These are phyloP conservation scores for Trissoscelio sp. DNA, from an alignment of 2,888 invertebrate genomes.

Conservation along the genomic window DNA sequence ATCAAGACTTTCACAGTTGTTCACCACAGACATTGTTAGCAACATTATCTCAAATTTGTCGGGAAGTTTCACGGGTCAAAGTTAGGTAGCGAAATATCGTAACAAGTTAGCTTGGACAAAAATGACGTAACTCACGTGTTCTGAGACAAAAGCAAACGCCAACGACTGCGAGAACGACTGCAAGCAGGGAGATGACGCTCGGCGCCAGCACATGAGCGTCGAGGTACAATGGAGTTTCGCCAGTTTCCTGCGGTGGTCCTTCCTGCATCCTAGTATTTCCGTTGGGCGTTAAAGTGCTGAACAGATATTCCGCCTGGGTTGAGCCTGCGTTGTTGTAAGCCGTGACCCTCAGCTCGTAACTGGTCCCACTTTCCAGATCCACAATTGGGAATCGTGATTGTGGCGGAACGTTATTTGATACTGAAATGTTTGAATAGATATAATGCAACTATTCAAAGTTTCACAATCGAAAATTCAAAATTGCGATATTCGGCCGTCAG, in stretches of 20 bases:
- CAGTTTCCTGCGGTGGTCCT: slow-evolving; percentile 75
- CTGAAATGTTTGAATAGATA: slow-evolving; percentile 78
- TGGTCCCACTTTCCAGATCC: slow-evolving; percentile 84
- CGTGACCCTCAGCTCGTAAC: slow-evolving; percentile 85
- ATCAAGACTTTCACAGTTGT: neutral
- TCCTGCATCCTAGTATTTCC: slow-evolving; percentile 83
- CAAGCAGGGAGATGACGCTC: slow-evolving; percentile 84
- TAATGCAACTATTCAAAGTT: too few species aligned
- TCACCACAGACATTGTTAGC: neutral
- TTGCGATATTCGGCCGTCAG: too few species aligned
- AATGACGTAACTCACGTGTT: slow-evolving; percentile 83
- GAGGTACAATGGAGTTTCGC: slow-evolving; percentile 81
- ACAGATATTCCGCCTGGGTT: slow-evolving; percentile 85
- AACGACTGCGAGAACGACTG: slow-evolving; percentile 85
- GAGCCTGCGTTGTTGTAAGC: slow-evolving; percentile 88
- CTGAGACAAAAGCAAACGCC: slow-evolving; percentile 85
- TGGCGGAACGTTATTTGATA: slow-evolving; percentile 84
- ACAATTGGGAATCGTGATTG: slow-evolving; percentile 84
- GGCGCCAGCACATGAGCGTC: slow-evolving; percentile 85
- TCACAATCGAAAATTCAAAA: too few species aligned
- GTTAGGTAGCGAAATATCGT: neutral
- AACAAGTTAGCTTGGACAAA: slow-evolving; percentile 13
- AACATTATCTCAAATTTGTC: slow-evolving; percentile 18
- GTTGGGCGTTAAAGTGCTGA: slow-evolving; percentile 85
- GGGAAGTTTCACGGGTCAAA: slow-evolving; percentile 7